phyloP scores from a whole-genome alignment of 2,113 vertebrate species.

The Picathartes gymnocephalus region DNA sequence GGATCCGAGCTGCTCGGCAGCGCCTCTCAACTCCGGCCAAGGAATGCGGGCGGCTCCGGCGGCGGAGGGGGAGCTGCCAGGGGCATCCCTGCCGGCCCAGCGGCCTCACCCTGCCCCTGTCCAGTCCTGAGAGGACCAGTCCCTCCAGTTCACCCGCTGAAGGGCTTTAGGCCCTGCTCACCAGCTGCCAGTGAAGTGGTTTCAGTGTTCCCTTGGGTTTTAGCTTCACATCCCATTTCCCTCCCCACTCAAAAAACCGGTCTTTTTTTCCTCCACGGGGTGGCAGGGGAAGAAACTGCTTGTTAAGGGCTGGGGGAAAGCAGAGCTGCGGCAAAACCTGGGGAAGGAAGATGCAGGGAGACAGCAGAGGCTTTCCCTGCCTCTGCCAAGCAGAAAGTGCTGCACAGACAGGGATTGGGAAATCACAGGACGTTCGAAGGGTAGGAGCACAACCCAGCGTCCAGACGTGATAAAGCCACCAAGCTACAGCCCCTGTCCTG shows the following conservation, averaged over 20 bases:
- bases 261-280: fast-evolving
- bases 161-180: not conserved
- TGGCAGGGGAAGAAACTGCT: not conserved
- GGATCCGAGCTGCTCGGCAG: slow-evolving; percentile 41
- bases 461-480: not conserved
- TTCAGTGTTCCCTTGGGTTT: not conserved
- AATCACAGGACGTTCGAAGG: not conserved
- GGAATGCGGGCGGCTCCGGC: not conserved
- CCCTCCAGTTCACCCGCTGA: not conserved
- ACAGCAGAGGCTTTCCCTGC: not conserved
- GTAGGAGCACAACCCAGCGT: slow-evolving; percentile 60
- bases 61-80: not conserved
- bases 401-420: not conserved
- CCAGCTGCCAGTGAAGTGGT: fast-evolving
- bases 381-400: not conserved
- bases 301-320: not conserved
- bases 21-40: slow-evolving; percentile 53
- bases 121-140: not conserved
- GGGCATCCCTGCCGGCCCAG: not conserved
- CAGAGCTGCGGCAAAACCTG: not conserved
- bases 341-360: not conserved
- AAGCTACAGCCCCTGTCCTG: not conserved
- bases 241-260: not conserved
- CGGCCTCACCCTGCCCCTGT: not conserved
- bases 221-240: not conserved